Base-by-base conservation (phyloP, 2,888 invertebrate genomes). In the Eristalis pertinax region DNA sequence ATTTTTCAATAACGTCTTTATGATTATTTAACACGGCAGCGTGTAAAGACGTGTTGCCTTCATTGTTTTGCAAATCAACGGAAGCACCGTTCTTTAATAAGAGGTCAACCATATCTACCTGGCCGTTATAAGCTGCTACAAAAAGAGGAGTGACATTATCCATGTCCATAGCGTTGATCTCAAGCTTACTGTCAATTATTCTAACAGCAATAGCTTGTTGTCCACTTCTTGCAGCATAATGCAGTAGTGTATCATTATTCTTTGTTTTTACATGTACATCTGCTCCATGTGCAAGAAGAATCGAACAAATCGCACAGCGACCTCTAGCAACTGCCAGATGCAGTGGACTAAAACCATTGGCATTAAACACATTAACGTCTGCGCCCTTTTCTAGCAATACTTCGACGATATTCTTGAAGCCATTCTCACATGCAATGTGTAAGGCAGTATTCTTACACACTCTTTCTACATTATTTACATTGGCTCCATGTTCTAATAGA, bases 11-110 rank as follows among this genome's bases (percentile, higher is more conserved):
- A 29, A 75, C 62, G 24, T 80, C 35, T 0, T n/a, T 32, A 62
- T 74, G 10, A 19, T 35, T 72, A 15, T 7, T 11, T 22, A 26
- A 11, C 11, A 50, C 43, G 5, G 80, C 84, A n/a, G 13, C 2
- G 58, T 32, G 41, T 65, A 75, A 29, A 1, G 64, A 2, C 1
- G 64, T 83, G 15, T 63, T 41, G 24, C 88, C 88, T 4, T 67
- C 22, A n/a, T n/a, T n/a, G n/a, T n/a, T 19, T 65, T 26, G 65
- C 26, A 60, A 70, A 65, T 90, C 65, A 56, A 90, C 64, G 65
- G 88, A 62, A 24, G 87, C 76, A 60, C 83, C 85, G 15, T 88
- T 62, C 0, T 68, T 11, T 26, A 89, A 22, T 43, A 89, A 77
- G 32, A 72, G 2, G 13, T 80, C 65, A 10, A 83, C 62, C 32